Percentiles rank a stretch among this genome's conserved stretches.
phyloP scores from a whole-genome alignment of 2,797 vertebrate species.

The Limnodromus scolopaceus region DNA sequence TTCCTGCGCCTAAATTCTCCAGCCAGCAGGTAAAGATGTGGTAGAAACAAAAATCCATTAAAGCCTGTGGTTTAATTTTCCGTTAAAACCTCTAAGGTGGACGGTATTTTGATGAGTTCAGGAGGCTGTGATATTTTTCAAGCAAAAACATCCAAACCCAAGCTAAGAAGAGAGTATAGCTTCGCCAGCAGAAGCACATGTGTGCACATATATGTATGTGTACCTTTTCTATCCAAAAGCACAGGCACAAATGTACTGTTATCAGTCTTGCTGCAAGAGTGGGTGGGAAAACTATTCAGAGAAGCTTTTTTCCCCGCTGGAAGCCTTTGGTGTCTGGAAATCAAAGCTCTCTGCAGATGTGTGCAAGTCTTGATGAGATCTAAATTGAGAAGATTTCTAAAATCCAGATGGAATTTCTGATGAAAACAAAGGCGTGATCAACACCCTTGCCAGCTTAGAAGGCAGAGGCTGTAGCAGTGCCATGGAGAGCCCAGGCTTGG shows the following conservation, averaged over 20 bases:
- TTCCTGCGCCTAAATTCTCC: background rate
- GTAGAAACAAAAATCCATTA: background rate
- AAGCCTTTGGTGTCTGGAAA: slow-evolving; percentile 61
- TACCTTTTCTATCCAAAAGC: background rate
- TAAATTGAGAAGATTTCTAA: slow-evolving; percentile 30
- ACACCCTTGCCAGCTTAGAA: background rate
- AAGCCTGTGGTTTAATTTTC: background rate
- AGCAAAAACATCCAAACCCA: background rate
- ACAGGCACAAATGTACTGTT: background rate
- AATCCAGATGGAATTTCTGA: slow-evolving; percentile 50
- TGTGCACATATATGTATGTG: background rate
- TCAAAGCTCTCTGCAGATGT: slow-evolving; percentile 54
- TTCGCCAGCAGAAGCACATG: background rate
- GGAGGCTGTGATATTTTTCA: background rate
- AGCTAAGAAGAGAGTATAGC: background rate
- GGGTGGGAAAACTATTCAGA: slow-evolving; percentile 40
- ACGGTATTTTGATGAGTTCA: background rate
- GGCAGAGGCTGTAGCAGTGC: background rate
- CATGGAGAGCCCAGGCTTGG: rapidly evolving
- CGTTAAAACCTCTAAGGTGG: background rate
- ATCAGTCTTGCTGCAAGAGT: background rate
- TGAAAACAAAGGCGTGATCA: background rate
- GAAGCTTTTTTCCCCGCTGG: background rate
- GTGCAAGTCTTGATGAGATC: slow-evolving; percentile 28
- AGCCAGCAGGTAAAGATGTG: background rate